These are phyloP conservation scores for Drosophila mulleri DNA, from an alignment of 2,888 invertebrate species.

Conservation along the genomic window DNA sequence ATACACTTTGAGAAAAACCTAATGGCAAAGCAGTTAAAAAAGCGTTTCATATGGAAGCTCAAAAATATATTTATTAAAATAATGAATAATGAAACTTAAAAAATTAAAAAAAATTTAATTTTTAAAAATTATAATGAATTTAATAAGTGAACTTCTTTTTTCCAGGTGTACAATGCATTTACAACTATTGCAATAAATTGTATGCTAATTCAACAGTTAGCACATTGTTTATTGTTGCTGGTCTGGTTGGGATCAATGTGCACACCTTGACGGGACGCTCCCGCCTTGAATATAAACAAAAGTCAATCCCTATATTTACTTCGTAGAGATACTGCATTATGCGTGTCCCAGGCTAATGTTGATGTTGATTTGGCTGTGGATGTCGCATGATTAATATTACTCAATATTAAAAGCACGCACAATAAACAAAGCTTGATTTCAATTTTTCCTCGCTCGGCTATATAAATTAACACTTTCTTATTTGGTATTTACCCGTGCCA, in stretches of 20 bases:
- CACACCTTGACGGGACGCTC: constrained; percentile 18
- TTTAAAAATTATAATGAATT: too few relatives aligned
- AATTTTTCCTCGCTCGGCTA: constrained; percentile 12
- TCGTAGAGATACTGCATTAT: constrained; percentile 10
- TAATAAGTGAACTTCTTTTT: background rate
- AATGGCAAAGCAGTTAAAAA: background rate
- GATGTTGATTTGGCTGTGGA: background rate
- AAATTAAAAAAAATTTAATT: too few relatives aligned
- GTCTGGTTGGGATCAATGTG: background rate
- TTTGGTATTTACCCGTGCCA: constrained; percentile 52
- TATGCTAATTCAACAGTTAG: constrained; percentile 15
- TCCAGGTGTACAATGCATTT: background rate
- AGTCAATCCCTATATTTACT: constrained; percentile 30
- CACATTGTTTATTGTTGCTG: constrained; percentile 8
- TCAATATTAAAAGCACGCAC: constrained; percentile 58
- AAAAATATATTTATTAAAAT: too few relatives aligned
- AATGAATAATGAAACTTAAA: too few relatives aligned
- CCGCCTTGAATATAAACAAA: constrained; percentile 9
- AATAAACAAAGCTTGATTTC: constrained; percentile 47
- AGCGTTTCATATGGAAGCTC: too few relatives aligned
- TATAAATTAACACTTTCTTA: constrained; percentile 64
- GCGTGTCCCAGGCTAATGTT: background rate
- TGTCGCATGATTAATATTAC: constrained; percentile 66
- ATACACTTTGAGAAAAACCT: constrained; percentile 1
- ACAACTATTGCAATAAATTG: background rate